Evolutionary conservation across 2,113 vertebrate species (phyloP), one percentile per base, ranked within the genome.

Genomic region (Myiagra hebetior): DNA sequence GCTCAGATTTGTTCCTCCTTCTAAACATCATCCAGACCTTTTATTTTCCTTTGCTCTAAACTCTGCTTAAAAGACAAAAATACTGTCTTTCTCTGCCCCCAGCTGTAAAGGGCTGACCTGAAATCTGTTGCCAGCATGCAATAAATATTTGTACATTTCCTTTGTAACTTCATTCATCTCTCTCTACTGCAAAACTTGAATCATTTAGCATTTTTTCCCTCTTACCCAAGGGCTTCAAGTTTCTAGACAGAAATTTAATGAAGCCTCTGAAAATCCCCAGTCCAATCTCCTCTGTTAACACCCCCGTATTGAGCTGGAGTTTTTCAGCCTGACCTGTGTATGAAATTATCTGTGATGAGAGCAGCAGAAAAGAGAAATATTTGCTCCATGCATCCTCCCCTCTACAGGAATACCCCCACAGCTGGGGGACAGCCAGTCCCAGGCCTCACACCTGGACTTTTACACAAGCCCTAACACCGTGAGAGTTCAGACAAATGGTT

Each of bases 1-100:
- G 79, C n/a, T 86, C 37, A 3, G 39, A 73, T 96, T 92, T 95
- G 41, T 79, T 95, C 53, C 31, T 93, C 78, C 86, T 92, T 93
- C 52, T 37, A 85, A 91, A 78, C 2, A 7, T 73, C 39, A 56
- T 13, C 20, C 22, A 69, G 72, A 33, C 15, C n/a, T 85, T 92
- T 65, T 85, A 7, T 41, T 76, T 56, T 27, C 7, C 14, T 50
- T 15, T 39, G 21, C 28, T 68, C 37, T 65, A 86, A 93, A 82
- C 23, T 42, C 23, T 60, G 26, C 62, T 78, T 81, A 26, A 83
- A 44, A 87, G 13, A 44, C 55, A 52, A 74, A 52, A 56, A 56
- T 6, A 72, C 23, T 39, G 42, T 35, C 80, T 59, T 77, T 86
- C 33, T 63, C 42, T 80, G 42, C 35, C 55, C 42, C 11, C 30